Evolutionary conservation across 2,888 invertebrate species (phyloP).

Genomic region (Nomada ruficornis): DNA sequence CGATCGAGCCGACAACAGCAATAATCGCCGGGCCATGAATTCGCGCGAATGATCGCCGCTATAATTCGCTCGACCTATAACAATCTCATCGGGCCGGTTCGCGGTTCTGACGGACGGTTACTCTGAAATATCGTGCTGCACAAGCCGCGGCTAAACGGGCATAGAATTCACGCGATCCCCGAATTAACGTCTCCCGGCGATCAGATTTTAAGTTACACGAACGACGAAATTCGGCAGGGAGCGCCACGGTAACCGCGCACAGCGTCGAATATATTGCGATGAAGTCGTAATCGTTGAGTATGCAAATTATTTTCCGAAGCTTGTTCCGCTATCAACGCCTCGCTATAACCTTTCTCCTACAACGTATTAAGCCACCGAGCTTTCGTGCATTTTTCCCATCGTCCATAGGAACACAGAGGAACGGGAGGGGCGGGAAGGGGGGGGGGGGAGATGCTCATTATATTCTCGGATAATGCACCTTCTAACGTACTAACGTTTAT

Average conservation of each 20-base stretch:
- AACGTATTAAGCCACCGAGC: conserved; percentile 45
- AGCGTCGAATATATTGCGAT: conserved; percentile 67
- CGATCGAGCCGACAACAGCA: conserved; percentile 7
- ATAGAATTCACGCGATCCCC: conserved; percentile 22
- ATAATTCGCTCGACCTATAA: conserved; percentile 17
- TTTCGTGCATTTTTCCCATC: conserved; percentile 35
- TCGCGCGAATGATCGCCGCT: neutral
- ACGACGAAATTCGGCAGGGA: conserved; percentile 6
- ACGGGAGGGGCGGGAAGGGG: neutral
- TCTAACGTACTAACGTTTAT: conserved; percentile 6
- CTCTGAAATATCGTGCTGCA: conserved; percentile 22
- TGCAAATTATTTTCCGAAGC: conserved; percentile 71
- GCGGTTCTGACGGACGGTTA: neutral
- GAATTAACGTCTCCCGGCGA: conserved; percentile 33
- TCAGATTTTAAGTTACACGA: conserved; percentile 8
- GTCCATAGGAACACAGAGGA: neutral
- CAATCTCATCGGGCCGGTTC: conserved; percentile 18
- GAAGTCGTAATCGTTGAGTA: conserved; percentile 73
- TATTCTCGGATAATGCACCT: neutral
- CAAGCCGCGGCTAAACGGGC: neutral
- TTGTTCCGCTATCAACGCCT: conserved; percentile 61
- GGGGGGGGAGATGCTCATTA: neutral
- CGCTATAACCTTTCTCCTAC: conserved; percentile 43
- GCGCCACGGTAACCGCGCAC: neutral
- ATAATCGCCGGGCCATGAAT: conserved; percentile 8